Conservation (phyloP, 2,113 vertebrate genomes). For the Erinaceus europaeus region DNA sequence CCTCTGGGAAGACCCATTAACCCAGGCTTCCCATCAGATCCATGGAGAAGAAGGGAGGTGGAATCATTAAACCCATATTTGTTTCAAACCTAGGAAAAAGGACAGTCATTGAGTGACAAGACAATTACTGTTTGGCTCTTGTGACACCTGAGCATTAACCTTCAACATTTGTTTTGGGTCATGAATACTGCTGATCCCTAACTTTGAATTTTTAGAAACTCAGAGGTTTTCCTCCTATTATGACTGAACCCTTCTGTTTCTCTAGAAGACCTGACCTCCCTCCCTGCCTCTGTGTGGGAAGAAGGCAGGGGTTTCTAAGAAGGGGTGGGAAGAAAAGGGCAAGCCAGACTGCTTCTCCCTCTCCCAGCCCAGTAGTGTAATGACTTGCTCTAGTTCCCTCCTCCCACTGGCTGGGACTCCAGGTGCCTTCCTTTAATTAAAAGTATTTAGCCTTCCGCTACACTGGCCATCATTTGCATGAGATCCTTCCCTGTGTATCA, state of each 20-base stretch:
- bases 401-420: not conserved
- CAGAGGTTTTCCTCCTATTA: not conserved
- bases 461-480: conserved; percentile 50
- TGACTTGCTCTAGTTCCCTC: not conserved
- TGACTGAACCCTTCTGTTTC: not conserved
- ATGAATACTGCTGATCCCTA: not conserved
- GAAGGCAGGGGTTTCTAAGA: accelerated
- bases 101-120: not conserved
- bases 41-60: not conserved
- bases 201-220: not conserved
- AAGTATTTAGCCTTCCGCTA: conserved; percentile 42
- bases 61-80: not conserved
- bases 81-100: not conserved
- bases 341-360: too few relatives aligned
- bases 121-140: not conserved
- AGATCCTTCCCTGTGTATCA: not conserved
- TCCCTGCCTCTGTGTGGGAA: too few relatives aligned
- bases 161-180: not conserved
- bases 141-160: not conserved
- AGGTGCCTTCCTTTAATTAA: conserved; percentile 59
- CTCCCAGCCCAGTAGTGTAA: accelerated
- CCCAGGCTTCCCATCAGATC: not conserved
- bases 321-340: not conserved
- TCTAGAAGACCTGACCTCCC: accelerated
- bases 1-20: not conserved